These are phyloP conservation scores for Oligia latruncula DNA, from an alignment of 2,888 invertebrate genomes.

Conservation along the genomic window DNA sequence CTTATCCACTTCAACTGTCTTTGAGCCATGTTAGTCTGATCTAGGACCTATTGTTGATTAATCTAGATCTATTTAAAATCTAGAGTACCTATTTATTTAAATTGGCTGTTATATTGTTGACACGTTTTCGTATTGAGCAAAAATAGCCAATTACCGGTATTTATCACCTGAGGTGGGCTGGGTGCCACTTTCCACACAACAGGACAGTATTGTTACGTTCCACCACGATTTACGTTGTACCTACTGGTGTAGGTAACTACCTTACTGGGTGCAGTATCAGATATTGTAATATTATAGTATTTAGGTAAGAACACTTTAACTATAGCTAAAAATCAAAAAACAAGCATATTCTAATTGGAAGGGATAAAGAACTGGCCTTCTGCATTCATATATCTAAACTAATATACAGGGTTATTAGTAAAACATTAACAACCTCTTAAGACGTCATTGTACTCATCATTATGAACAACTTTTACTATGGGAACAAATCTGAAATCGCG, in stretches of 20 bases:
- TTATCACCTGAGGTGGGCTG: slow-evolving; percentile 43
- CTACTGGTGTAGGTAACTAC: neutral
- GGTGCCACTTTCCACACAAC: slow-evolving; percentile 40
- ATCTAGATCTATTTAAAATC: slow-evolving; percentile 33
- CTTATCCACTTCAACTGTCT: slow-evolving; percentile 15
- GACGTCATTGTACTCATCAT: no score
- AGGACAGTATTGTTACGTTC: slow-evolving; percentile 19
- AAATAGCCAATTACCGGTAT: slow-evolving; percentile 61
- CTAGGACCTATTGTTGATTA: slow-evolving; percentile 39
- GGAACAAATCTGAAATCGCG: no score
- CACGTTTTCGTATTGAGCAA: slow-evolving; percentile 56
- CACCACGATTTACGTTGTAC: neutral
- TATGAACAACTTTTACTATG: no score
- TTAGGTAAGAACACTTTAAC: neutral
- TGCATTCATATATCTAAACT: no score
- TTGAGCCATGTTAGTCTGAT: slow-evolving; percentile 19
- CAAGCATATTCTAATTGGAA: neutral
- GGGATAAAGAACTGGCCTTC: neutral
- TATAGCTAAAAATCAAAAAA: neutral
- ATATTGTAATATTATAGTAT: neutral
- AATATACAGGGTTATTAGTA: no score
- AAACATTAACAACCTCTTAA: no score
- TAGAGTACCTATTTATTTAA: slow-evolving; percentile 50
- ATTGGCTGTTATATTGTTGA: slow-evolving; percentile 46
- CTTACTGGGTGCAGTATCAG: slow-evolving; percentile 2